phyloP scores from a whole-genome alignment of 2,888 invertebrate genomes.

The Mythimna ferrago region DNA sequence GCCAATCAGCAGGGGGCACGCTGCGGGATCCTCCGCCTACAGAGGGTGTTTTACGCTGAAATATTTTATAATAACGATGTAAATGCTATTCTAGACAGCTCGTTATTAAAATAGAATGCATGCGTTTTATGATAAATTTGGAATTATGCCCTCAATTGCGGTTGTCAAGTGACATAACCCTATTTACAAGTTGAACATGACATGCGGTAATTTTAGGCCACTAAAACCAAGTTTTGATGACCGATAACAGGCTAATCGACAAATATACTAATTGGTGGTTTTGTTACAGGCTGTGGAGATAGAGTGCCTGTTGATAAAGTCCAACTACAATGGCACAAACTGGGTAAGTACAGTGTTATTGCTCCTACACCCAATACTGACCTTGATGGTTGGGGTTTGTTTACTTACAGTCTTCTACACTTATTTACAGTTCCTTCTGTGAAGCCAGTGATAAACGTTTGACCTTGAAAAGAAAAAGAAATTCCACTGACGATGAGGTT shows the following conservation, averaged over 20 bases:
- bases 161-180: constrained; percentile 90
- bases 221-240: constrained; percentile 72
- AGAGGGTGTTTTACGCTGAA: constrained; percentile 68
- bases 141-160: constrained; percentile 80
- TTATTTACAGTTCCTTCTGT: constrained; percentile 82
- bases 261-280: constrained; percentile 66
- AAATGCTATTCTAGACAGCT: constrained; percentile 61
- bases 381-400: constrained; percentile 78
- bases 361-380: constrained; percentile 71
- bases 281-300: constrained; percentile 79
- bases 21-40: constrained; percentile 76
- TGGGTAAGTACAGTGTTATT: constrained; percentile 83
- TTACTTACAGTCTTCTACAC: constrained; percentile 75
- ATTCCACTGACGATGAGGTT: constrained; percentile 87
- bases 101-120: constrained; percentile 65
- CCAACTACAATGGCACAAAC: constrained; percentile 85
- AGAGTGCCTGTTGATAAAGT: constrained; percentile 73
- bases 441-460: constrained; percentile 82
- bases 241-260: constrained; percentile 61
- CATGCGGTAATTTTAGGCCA: constrained; percentile 88
- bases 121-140: constrained; percentile 70
- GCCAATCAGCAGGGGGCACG: constrained; percentile 90
- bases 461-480: constrained; percentile 86
- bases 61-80: constrained; percentile 63
- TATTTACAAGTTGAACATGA: constrained; percentile 88